phyloP scores from a whole-genome alignment of 2,888 invertebrate species.

The Panopea generosa region DNA sequence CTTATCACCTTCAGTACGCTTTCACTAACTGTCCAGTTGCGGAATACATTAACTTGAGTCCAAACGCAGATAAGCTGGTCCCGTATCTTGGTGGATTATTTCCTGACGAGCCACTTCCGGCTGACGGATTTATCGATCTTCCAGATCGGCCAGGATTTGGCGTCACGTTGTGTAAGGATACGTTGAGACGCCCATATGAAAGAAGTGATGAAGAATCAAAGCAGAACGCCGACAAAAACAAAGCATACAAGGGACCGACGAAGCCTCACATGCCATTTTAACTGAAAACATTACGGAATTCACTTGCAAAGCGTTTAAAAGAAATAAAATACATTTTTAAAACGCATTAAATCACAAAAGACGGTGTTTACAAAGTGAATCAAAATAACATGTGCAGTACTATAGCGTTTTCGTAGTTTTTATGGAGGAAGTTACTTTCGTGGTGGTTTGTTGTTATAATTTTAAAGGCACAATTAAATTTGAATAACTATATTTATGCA shows the following conservation, averaged over 20 bases:
- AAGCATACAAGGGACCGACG: slow-evolving; percentile 61
- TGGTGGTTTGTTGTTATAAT: no score
- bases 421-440: no score
- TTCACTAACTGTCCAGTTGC: slow-evolving; percentile 82
- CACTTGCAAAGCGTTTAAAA: no score
- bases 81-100: slow-evolving; percentile 83
- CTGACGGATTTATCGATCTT: slow-evolving; percentile 80
- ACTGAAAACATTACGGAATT: no score
- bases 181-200: slow-evolving; percentile 76
- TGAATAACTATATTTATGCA: no score
- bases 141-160: slow-evolving; percentile 83
- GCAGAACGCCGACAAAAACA: slow-evolving; percentile 73
- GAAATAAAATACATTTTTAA: no score
- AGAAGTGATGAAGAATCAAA: slow-evolving; percentile 72
- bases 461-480: no score
- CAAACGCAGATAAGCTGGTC: slow-evolving; percentile 77
- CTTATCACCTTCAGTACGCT: slow-evolving; percentile 83
- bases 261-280: slow-evolving; percentile 76
- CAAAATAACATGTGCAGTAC: no score
- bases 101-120: slow-evolving; percentile 81
- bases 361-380: no score
- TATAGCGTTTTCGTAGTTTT: no score
- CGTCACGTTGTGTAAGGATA: slow-evolving; percentile 75
- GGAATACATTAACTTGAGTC: slow-evolving; percentile 82
- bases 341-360: no score